Evolutionary conservation across 2,797 vertebrate species (phyloP).

Genomic region (Gallinago solitaria): DNA sequence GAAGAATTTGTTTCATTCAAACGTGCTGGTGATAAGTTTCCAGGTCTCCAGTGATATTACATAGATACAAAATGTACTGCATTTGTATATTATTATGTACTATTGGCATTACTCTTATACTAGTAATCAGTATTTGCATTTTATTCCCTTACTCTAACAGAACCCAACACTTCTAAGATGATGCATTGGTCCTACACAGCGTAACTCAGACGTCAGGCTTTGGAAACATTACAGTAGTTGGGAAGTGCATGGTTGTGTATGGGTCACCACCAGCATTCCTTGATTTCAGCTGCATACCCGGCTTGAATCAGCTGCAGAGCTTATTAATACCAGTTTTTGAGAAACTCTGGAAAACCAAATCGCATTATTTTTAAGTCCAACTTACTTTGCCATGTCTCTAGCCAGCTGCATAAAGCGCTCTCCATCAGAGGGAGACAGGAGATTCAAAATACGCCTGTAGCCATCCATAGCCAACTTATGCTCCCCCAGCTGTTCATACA

Average conservation of each 20-base stretch:
- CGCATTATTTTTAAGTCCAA: fast-evolving
- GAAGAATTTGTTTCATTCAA: neutral
- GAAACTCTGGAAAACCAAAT: neutral
- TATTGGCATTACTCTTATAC: neutral
- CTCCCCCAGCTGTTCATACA: constrained; percentile 94
- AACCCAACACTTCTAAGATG: neutral
- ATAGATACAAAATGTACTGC: neutral
- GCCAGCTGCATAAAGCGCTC: constrained; percentile 97
- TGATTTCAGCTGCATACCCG: neutral
- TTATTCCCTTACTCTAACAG: neutral
- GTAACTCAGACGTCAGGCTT: neutral
- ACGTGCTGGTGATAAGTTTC: neutral
- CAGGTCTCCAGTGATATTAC: neutral
- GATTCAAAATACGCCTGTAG: constrained; percentile 90
- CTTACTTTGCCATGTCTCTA: constrained; percentile 96
- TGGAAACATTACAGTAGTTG: neutral
- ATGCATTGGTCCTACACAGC: neutral
- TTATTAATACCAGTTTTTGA: neutral
- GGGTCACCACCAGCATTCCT: neutral
- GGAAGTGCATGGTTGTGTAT: too few relatives aligned
- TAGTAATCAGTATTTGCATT: neutral
- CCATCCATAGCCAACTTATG: constrained; percentile 97
- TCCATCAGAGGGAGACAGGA: constrained; percentile 91
- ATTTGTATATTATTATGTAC: neutral
- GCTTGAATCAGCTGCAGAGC: neutral